Evolutionary conservation across 2,113 vertebrate species (phyloP).

Genomic region (Pantherophis guttatus): DNA sequence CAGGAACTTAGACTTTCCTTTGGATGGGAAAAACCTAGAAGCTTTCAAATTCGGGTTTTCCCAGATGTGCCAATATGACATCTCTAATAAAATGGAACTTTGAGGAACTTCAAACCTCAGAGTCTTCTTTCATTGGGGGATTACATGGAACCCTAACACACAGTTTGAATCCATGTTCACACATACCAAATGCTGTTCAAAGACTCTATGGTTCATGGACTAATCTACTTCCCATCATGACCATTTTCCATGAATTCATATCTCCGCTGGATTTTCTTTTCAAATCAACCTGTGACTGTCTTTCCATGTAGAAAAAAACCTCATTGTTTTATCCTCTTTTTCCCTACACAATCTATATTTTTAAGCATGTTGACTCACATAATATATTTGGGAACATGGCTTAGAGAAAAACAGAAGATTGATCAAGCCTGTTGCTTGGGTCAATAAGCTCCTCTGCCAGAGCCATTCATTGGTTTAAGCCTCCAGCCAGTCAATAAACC

Average conservation of each 20-base stretch:
- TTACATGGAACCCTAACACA: neutral
- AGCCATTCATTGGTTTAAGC: neutral
- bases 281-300: neutral
- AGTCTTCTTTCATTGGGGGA: too few species aligned
- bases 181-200: neutral
- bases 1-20: too few species aligned
- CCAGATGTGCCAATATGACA: too few species aligned
- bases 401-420: neutral
- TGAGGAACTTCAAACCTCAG: too few species aligned
- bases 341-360: neutral
- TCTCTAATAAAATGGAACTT: too few species aligned
- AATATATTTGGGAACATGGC: neutral
- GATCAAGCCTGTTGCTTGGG: neutral
- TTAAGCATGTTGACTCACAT: neutral
- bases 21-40: too few species aligned
- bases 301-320: neutral
- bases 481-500: neutral
- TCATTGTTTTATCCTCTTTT: neutral
- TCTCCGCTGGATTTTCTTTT: neutral
- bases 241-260: neutral
- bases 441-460: neutral
- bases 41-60: too few species aligned
- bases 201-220: neutral
- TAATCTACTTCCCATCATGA: neutral
- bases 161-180: neutral